A percentile compares a stretch with the other conserved stretches of the same genome.
These are phyloP conservation scores for Equus przewalskii DNA, from an alignment of 2,113 vertebrate species.

Conservation along the genomic window DNA sequence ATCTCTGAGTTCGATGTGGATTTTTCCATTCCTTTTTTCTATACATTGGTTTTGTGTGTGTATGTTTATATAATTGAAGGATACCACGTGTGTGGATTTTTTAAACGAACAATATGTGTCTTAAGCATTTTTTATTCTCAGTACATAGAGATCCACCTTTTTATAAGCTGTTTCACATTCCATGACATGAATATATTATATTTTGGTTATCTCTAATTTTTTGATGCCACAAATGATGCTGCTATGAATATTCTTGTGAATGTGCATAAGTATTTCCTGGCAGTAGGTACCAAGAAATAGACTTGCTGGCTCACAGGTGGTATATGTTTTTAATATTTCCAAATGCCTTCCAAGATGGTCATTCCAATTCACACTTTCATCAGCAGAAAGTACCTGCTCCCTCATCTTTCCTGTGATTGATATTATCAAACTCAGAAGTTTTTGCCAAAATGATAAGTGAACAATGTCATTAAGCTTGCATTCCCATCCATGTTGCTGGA, in stretches of 20 bases:
- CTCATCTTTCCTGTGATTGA: not conserved
- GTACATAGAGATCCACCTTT: not conserved
- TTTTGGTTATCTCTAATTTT: not conserved
- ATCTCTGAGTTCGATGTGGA: not conserved
- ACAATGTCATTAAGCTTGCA: constrained; percentile 7
- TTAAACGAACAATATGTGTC: not conserved
- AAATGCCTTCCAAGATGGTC: not conserved
- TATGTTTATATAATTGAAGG: not conserved
- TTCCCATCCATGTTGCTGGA: not conserved
- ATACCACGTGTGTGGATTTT: not conserved
- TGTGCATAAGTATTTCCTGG: not conserved
- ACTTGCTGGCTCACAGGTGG: not conserved
- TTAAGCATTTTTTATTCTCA: constrained; percentile 14
- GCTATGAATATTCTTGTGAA: not conserved
- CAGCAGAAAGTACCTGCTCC: not conserved
- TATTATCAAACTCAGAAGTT: not conserved
- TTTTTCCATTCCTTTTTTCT: not conserved
- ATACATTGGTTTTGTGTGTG: no score
- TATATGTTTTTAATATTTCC: not conserved
- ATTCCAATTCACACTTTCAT: not conserved
- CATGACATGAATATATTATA: not conserved
- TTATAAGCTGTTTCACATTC: not conserved
- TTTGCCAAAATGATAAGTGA: constrained; percentile 2
- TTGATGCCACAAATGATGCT: not conserved
- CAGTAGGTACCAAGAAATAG: not conserved